These are phyloP conservation scores for Eretmodus cyanostictus DNA, from an alignment of 2,113 vertebrate genomes.

Conservation along the genomic window DNA sequence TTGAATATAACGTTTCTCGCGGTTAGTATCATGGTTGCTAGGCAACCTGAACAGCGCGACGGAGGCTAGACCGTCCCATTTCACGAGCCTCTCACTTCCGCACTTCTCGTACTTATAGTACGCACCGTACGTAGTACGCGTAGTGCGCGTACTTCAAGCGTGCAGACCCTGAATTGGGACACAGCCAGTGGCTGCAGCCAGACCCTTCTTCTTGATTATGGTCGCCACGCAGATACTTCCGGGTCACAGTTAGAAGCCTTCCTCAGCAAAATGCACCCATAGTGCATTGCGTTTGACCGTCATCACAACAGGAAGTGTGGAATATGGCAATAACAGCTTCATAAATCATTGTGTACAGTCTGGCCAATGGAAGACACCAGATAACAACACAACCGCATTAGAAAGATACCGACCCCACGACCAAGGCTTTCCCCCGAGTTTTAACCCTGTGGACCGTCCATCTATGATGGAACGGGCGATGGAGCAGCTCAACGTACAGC, in stretches of 20 bases:
- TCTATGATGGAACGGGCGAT: conserved; percentile 98
- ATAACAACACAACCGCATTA: neutral
- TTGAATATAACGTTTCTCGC: accelerated
- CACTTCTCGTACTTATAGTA: too few species aligned
- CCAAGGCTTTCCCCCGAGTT: neutral
- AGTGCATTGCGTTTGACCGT: conserved; percentile 9
- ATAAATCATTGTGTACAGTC: neutral
- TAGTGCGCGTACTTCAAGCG: too few species aligned
- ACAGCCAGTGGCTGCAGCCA: neutral
- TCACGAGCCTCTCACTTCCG: too few species aligned
- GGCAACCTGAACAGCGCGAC: too few species aligned
- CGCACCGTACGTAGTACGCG: too few species aligned
- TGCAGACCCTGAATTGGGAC: too few species aligned
- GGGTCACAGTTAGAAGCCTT: neutral
- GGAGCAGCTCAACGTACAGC: conserved; percentile 87
- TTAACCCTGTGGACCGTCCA: neutral
- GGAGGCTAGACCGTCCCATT: too few species aligned
- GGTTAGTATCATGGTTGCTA: too few species aligned
- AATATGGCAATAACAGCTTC: neutral
- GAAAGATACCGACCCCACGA: neutral
- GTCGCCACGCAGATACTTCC: neutral
- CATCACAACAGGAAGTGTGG: conserved; percentile 69
- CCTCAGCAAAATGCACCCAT: conserved; percentile 44
- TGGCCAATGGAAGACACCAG: conserved; percentile 42
- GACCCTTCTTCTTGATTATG: neutral